Evolutionary conservation across 2,113 vertebrate species (phyloP), one percentile per base, ranked within the genome.

Genomic region (Xenotilapia leptura): DNA sequence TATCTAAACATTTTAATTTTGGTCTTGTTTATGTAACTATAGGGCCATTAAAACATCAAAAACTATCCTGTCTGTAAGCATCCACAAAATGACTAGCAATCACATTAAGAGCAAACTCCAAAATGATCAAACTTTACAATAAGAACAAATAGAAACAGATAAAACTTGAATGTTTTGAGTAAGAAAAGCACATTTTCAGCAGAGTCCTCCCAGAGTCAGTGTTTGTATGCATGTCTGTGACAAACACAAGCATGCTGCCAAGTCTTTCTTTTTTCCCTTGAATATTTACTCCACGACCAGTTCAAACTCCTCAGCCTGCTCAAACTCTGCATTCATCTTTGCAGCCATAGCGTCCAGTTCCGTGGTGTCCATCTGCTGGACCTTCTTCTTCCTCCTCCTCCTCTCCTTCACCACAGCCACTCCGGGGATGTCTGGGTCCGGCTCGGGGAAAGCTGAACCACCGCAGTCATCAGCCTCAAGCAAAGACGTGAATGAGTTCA

Each of bases 291-390:
- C 98, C 94, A 98, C 97, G 13, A 97, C 79, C 85, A 98, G 90
- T 79, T 97, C 96, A 82, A 98, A 98, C 70, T 88, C 92, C 90
- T 98, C 97, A 1, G 97, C 98, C 89, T 97, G 97, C 51, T 96
- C 97, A 90, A 98, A 98, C 92, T 97, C 97, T 0, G 97, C 97
- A 82, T 98, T 98, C 97, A 98, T 97, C 91, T 95, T 79, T 1
- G 97, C 96, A 0, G 97, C 97, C 92, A 98, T 96, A 1, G 92
- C 90, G 73, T 98, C 97, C 94, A 98, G 84, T 89, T 97, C 96
- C 0, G 91, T 94, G 80, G 89, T 91, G 91, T 95, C 85, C 3
- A 98, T 96, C 84, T 96, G 94, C 0, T 93, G 96, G 8, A 95
- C 80, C 87, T 95, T 96, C 93, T 70, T 96, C 89, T 90, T 96